Evolutionary conservation across 2,113 vertebrate genomes (phyloP).

Genomic region (Rhea pennata): DNA sequence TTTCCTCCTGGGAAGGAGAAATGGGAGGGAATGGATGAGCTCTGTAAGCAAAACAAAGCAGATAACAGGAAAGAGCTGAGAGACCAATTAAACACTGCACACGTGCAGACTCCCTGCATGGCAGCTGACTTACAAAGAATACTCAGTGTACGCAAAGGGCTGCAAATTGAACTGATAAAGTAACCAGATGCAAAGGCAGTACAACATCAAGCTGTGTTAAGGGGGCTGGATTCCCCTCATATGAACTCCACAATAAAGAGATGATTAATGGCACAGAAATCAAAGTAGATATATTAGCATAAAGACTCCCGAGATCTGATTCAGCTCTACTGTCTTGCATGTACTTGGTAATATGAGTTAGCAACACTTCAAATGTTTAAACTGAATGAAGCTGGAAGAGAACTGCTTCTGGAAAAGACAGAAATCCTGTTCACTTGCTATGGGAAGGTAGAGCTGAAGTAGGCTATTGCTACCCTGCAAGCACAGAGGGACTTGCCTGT

Average conservation of each 20-base stretch:
- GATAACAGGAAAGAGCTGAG: background rate
- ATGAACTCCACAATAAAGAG: background rate
- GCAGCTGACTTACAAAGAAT: conserved; percentile 50
- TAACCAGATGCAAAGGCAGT: background rate
- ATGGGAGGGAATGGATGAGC: background rate
- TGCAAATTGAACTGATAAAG: background rate
- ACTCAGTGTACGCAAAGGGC: background rate
- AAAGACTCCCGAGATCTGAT: background rate
- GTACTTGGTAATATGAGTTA: background rate
- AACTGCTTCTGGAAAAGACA: background rate
- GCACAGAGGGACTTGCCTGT: background rate
- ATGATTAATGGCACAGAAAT: background rate
- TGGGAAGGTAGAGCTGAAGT: background rate
- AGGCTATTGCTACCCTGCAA: background rate
- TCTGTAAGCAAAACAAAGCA: conserved; percentile 30
- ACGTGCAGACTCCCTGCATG: background rate
- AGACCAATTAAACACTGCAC: conserved; percentile 28
- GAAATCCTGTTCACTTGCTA: background rate
- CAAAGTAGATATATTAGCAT: background rate
- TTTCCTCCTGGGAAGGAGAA: conserved; percentile 8
- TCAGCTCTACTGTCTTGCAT: background rate
- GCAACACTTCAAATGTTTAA: background rate
- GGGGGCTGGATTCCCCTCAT: background rate
- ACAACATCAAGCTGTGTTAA: background rate
- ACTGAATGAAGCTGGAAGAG: background rate